Percentiles rank a stretch among this genome's conserved stretches.
Conservation (phyloP, 2,113 vertebrate species). For the Erinaceus europaeus region DNA sequence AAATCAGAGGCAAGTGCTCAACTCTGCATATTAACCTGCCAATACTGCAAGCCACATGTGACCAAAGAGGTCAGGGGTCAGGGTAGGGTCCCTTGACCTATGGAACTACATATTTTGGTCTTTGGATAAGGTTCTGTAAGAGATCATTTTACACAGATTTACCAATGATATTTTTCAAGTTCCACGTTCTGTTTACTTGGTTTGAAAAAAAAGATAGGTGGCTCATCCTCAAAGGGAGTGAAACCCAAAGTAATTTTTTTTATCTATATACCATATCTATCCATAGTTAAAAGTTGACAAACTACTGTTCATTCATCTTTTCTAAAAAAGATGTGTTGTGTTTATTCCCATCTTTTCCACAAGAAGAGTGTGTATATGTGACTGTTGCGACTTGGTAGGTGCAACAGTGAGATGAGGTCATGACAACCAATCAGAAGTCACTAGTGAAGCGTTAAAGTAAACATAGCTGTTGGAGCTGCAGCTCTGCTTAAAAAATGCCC, state of each 20-base stretch:
- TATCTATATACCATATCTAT: slow-evolving; percentile 52
- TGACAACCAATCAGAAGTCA: slow-evolving; percentile 88
- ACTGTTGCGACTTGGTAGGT: slow-evolving; percentile 78
- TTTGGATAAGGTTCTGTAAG: slow-evolving; percentile 59
- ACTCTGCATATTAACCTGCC: slow-evolving; percentile 85
- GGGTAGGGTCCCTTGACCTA: slow-evolving; percentile 86
- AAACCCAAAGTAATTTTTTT: slow-evolving; percentile 44
- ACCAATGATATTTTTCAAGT: slow-evolving; percentile 73
- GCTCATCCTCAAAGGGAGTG: slow-evolving; percentile 60
- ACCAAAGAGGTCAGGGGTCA: slow-evolving; percentile 84
- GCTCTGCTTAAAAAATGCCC: slow-evolving; percentile 86
- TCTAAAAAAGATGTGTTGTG: slow-evolving; percentile 67
- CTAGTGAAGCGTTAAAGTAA: slow-evolving; percentile 86
- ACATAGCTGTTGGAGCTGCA: slow-evolving; percentile 84
- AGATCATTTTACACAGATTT: slow-evolving; percentile 71
- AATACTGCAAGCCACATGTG: slow-evolving; percentile 80
- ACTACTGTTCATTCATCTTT: slow-evolving; percentile 69
- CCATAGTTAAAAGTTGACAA: slow-evolving; percentile 50
- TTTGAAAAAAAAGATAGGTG: slow-evolving; percentile 58
- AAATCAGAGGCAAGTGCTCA: slow-evolving; percentile 72
- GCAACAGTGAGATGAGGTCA: slow-evolving; percentile 84
- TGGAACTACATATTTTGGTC: slow-evolving; percentile 81
- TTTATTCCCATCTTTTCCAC: slow-evolving; percentile 70
- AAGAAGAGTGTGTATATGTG: slow-evolving; percentile 73
- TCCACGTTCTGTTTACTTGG: slow-evolving; percentile 60